Conservation (phyloP, 2,888 invertebrate genomes). For the Patella depressa region DNA sequence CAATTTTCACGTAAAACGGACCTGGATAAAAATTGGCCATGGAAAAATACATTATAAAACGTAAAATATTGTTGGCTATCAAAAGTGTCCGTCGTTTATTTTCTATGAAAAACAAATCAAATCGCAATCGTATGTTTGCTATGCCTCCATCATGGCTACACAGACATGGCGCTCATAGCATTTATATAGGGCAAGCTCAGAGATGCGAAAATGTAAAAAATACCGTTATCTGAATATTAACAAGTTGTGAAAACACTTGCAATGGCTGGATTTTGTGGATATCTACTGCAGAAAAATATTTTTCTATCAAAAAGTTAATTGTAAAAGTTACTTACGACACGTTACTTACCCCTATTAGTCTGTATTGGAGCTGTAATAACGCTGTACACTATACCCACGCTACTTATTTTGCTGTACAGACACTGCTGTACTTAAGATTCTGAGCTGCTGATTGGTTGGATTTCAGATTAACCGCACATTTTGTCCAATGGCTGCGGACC, state of each 20-base stretch:
- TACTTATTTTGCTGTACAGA: conserved; percentile 20
- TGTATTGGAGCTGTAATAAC: conserved; percentile 9
- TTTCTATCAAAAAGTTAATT: conserved; percentile 22
- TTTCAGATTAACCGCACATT: conserved; percentile 51
- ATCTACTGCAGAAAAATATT: conserved; percentile 37
- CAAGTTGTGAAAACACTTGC: conserved; percentile 30
- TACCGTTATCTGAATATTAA: conserved; percentile 14
- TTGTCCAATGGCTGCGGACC: conserved; percentile 54
- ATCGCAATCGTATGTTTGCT: conserved; percentile 9
- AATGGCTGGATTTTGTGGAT: conserved; percentile 32
- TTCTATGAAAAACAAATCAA: not conserved
- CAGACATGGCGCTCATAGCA: conserved; percentile 36
- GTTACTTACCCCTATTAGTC: not conserved
- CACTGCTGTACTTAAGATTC: conserved; percentile 14
- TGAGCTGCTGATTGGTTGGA: conserved; percentile 54
- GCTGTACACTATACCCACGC: conserved; percentile 25
- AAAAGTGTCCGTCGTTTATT: not conserved
- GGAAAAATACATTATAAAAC: no score
- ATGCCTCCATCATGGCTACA: conserved; percentile 18
- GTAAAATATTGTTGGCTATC: no score
- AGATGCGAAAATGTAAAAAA: conserved; percentile 16
- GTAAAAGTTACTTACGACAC: conserved; percentile 10
- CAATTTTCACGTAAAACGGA: not conserved
- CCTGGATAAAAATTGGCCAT: no score
- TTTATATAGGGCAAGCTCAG: conserved; percentile 26